These are phyloP conservation scores for Hydrocynus forskahlii DNA, from an alignment of 2,797 vertebrate genomes.

Conservation along the genomic window DNA sequence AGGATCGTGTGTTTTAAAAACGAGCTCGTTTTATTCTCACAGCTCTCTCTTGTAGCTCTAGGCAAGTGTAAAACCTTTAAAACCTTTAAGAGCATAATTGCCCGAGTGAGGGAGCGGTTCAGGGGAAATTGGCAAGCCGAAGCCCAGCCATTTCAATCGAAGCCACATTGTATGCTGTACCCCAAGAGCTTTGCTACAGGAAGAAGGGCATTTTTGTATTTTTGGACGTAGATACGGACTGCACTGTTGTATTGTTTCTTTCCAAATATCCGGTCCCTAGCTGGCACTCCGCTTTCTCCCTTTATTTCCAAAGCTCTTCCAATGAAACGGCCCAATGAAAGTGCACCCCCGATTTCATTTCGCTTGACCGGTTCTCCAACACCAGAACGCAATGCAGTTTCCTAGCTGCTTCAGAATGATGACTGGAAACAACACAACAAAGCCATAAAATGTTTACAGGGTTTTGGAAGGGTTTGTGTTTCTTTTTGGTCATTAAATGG, in stretches of 20 bases:
- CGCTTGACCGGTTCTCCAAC: slow-evolving; percentile 24
- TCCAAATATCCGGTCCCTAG: slow-evolving; percentile 64
- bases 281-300: slow-evolving; percentile 39
- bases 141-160: slow-evolving; percentile 67
- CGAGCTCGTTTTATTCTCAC: slow-evolving; percentile 28
- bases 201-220: slow-evolving; percentile 66
- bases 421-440: slow-evolving; percentile 34
- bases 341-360: slow-evolving; percentile 48
- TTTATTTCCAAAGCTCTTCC: slow-evolving; percentile 46
- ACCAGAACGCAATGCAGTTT: slow-evolving; percentile 38
- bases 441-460: slow-evolving; percentile 46
- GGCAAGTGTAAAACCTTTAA: slow-evolving; percentile 31
- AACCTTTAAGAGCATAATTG: slow-evolving; percentile 48
- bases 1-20: slow-evolving; percentile 29
- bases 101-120: slow-evolving; percentile 55
- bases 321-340: slow-evolving; percentile 28
- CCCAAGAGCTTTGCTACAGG: slow-evolving; percentile 57
- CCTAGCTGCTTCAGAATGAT: slow-evolving; percentile 32
- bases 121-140: slow-evolving; percentile 58
- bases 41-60: slow-evolving; percentile 21
- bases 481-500: slow-evolving; percentile 27
- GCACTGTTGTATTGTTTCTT: slow-evolving; percentile 61
- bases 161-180: slow-evolving; percentile 55
- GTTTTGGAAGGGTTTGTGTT: slow-evolving; percentile 34
- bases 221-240: slow-evolving; percentile 67